Conservation (phyloP, 2,113 vertebrate genomes). For the Nestor notabilis region DNA sequence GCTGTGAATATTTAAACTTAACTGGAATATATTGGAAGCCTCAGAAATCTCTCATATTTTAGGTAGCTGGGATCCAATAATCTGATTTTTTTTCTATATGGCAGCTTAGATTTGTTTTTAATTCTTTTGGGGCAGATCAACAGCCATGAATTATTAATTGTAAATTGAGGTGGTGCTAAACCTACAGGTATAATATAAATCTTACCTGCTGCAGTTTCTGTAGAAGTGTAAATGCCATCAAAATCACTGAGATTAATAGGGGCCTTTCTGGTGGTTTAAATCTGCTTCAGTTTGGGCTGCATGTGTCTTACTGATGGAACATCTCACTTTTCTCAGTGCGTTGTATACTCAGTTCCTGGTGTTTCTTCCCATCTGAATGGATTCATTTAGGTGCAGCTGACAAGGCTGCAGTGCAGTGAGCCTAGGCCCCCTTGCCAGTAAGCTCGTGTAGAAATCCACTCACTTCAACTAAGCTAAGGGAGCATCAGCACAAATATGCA, state of each 20-base stretch:
- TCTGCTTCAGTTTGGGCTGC: not conserved
- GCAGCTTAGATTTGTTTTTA: not conserved
- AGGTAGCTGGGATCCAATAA: not conserved
- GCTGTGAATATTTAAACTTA: not conserved
- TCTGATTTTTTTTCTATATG: accelerated
- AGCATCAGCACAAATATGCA: not conserved
- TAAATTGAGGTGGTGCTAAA: not conserved
- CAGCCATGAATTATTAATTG: not conserved
- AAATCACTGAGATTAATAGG: not conserved
- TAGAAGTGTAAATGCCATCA: not conserved
- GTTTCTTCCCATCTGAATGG: not conserved
- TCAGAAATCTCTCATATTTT: not conserved
- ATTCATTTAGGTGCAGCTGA: not conserved
- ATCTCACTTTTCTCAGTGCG: not conserved
- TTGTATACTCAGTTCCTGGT: not conserved
- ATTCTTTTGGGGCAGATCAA: not conserved
- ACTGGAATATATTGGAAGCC: not conserved
- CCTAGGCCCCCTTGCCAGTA: accelerated
- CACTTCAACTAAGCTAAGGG: not conserved
- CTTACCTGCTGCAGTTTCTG: not conserved
- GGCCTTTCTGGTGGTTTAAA: not conserved
- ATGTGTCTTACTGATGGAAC: accelerated
- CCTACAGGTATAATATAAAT: not conserved
- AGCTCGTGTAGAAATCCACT: not conserved
- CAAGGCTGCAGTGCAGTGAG: not conserved